Evolutionary conservation across 2,888 invertebrate genomes (phyloP), one percentile per base, ranked within the genome.

Genomic region (Eudasyphora cyanicolor): DNA sequence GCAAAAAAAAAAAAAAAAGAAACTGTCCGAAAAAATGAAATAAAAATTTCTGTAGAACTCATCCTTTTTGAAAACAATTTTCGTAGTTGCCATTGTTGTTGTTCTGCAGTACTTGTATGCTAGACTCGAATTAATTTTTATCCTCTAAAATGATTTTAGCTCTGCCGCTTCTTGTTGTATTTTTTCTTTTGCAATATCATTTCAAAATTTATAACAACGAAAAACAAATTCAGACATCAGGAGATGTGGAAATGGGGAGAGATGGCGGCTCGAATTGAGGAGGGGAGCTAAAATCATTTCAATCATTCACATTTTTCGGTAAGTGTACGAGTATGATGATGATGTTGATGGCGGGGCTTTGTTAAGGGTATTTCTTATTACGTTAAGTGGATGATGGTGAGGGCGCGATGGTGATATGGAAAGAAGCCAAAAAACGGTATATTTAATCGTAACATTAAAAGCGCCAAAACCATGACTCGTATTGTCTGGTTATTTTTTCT

Each of bases 351-450:
- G 12, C 42, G 49, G 74, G 32, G 57, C 45, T 79, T 76, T 74
- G 60, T 77, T 57, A 69, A 74, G 74, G 79, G 86, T 87, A 87
- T 87, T 88, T 87, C 88, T 88, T 88, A 89, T 88, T 89, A 89
- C 87, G 86, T 88, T 88, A 89, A 89, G 88, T 88, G 88, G 87
- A 88, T 88, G 60, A 60, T n/a, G n/a, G n/a, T n/a, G n/a, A n/a
- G n/a, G n/a, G n/a, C n/a, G n/a, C 32, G 87, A 88, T 88, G 60
- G 29, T 60, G 87, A 88, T 87, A 88, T 88, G 88, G 87, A 89
- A 87, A 87, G 87, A 87, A 88, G 88, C 88, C 89, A 88, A 88
- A 86, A 81, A 76, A 76, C 69, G 42, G 21, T 67, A 14, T 24
- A 64, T 32, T 54, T 87, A 87, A 88, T 87, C 79, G 88, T 85